Conservation (phyloP, 30 jellyfish, hydroid and myxozoan genomes). For the Pseudorhiza aurosa region DNA sequence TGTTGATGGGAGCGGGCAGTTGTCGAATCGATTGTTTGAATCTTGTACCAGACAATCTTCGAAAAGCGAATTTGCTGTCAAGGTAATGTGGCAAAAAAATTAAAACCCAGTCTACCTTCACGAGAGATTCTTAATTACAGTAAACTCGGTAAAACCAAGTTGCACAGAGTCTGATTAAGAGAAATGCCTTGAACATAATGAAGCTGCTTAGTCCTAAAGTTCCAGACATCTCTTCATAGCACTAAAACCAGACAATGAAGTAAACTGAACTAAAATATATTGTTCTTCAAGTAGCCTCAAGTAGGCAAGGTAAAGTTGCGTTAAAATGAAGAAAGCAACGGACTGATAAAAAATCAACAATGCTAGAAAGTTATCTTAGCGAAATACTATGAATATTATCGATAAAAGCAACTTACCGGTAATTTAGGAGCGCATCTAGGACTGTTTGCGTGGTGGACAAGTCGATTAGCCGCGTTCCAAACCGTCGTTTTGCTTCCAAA, state of each 20-base stretch:
- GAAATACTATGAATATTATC: not conserved
- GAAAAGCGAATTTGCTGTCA: too few species aligned
- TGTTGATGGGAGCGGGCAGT: too few species aligned
- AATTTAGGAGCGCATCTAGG: not conserved
- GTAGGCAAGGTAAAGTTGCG: too few species aligned
- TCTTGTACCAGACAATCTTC: too few species aligned
- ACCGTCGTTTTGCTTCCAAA: not conserved
- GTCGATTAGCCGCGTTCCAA: constrained; percentile 6
- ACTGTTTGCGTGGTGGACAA: not conserved
- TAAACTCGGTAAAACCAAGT: too few species aligned
- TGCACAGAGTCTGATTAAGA: too few species aligned
- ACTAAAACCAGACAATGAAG: constrained; percentile 28
- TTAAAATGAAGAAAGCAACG: too few species aligned
- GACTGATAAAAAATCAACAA: not conserved
- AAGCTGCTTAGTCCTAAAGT: constrained; percentile 11
- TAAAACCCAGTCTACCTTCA: too few species aligned
- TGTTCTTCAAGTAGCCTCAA: not conserved
- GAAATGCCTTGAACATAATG: too few species aligned
- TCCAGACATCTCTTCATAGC: constrained; percentile 27
- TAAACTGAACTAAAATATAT: not conserved
- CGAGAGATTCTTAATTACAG: too few species aligned
- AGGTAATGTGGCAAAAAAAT: too few species aligned
- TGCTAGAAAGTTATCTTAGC: not conserved
- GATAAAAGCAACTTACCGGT: constrained; percentile 2
- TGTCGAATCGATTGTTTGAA: too few species aligned